phyloP scores from a whole-genome alignment of 2,888 invertebrate genomes.

The Fabriciana adippe region DNA sequence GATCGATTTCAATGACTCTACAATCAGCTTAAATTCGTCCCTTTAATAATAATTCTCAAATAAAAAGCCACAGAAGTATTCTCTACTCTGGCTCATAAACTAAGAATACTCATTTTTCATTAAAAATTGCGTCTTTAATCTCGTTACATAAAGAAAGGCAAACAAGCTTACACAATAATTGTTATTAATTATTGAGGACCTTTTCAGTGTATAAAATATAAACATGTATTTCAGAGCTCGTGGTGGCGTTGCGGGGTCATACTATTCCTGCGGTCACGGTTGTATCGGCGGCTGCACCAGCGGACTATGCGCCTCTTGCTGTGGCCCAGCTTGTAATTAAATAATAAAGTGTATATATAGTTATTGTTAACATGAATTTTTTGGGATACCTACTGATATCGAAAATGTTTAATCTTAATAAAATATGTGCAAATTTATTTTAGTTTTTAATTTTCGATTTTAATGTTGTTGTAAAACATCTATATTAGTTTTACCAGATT shows the following conservation, averaged over 20 bases:
- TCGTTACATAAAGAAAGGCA: background rate
- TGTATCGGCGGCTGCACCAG: constrained; percentile 71
- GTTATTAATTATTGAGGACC: background rate
- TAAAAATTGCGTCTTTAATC: background rate
- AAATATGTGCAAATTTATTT: no score
- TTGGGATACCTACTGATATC: no score
- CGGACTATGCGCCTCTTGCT: constrained; percentile 65
- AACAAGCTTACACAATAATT: background rate
- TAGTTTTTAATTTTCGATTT: no score
- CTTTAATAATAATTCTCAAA: no score
- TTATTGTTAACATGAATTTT: no score
- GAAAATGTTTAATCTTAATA: no score
- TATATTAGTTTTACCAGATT: no score
- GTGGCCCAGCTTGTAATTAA: constrained; percentile 61
- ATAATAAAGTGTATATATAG: background rate
- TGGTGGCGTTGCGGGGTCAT: constrained; percentile 65
- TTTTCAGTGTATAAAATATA: background rate
- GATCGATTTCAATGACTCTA: background rate
- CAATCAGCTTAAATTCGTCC: background rate
- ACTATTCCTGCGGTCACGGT: constrained; percentile 67
- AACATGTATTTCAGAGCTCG: constrained; percentile 52
- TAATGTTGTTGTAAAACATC: no score
- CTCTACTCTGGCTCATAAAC: no score
- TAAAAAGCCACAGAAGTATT: no score
- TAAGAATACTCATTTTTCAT: no score